Conservation (phyloP, 2,797 vertebrate species). For the Dendrocincla fuliginosa region DNA sequence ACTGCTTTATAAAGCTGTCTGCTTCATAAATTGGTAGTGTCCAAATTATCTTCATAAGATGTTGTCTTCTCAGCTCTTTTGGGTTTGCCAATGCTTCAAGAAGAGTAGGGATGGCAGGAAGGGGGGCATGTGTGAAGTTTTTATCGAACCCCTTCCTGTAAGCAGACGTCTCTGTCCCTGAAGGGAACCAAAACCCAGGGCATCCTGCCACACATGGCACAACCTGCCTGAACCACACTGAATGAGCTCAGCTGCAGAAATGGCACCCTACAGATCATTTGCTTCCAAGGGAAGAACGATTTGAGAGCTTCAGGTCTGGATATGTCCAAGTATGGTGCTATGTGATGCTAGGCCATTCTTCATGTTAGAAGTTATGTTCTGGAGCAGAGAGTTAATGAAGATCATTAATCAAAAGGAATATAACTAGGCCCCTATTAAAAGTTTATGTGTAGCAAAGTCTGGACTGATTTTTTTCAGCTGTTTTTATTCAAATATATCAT, state of each 20-base stretch:
- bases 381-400: background rate
- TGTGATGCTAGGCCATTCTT: background rate
- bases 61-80: background rate
- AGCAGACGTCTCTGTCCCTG: background rate
- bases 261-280: background rate
- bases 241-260: background rate
- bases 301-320: background rate
- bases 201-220: background rate
- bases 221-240: fast-evolving
- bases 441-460: background rate
- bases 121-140: background rate
- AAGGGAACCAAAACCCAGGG: fast-evolving
- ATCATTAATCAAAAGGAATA: background rate
- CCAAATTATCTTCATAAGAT: background rate
- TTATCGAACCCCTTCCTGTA: fast-evolving
- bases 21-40: background rate
- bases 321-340: background rate
- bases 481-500: constrained; percentile 10
- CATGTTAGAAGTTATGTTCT: background rate
- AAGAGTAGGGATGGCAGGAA: background rate
- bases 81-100: background rate
- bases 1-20: background rate
- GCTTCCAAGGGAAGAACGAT: background rate
- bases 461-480: background rate
- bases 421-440: background rate